Base-by-base conservation (phyloP, 2,888 invertebrate genomes). In the Melanotus villosus region DNA sequence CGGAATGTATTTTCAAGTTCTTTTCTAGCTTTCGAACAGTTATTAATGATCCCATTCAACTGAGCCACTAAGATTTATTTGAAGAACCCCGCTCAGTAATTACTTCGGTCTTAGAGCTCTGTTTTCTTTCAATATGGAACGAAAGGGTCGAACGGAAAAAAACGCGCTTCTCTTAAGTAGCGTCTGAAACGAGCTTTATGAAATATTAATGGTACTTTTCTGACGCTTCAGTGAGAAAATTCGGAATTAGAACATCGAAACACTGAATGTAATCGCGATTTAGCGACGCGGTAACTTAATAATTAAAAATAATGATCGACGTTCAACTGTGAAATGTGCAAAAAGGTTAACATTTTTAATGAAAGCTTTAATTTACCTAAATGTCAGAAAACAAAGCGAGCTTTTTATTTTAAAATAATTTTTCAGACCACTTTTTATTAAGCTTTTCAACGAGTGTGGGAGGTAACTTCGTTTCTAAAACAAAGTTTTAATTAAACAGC, bases 11-110 rank as follows among this genome's bases (percentile, higher is more conserved):
- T 56, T 58, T 47, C 19, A 64, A 26, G 14, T 64, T 64, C 68
- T 65, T 54, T 65, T 43, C 60, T 41, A 65, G 58, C 69, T 45
- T 26, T 21, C 59, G 45, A 69, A 62, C 66, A 67, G 36, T 68
- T 65, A 68, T 64, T 71, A 71, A 71, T 71, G 64, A 63, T 23
- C 60, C 50, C 41, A 54, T 65, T 65, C 59, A 64, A 65, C 45
- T 59, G 64, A 68, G 36, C 60, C 65, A 47, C 45, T 21, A 59
- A 41, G 65, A 71, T 68, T 64, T 68, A 65, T 68, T 68, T 54
- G 60, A 52, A 50, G 65, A 64, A 67, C 12, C 50, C 50, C 60
- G 67, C 36, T 56, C 67, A 54, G 64, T 64, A 64, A 70, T 70
- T 47, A 64, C 62, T 34, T 62, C 34, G 47, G 54, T 60, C 50